These are phyloP conservation scores for Epicampocera succincta DNA, from an alignment of 2,888 invertebrate genomes.

Conservation along the genomic window DNA sequence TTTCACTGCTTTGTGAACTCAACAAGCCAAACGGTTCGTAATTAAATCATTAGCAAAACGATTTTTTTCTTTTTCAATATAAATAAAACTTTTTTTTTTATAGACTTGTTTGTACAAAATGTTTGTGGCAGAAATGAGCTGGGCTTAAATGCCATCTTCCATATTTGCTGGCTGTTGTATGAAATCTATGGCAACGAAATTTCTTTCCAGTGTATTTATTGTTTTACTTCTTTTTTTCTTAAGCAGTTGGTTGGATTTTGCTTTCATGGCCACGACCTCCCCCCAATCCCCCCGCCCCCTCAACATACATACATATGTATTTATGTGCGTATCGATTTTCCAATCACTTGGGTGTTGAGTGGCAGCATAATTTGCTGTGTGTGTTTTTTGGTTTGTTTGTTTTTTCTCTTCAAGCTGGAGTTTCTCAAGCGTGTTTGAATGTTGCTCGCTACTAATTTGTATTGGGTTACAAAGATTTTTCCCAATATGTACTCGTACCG, in stretches of 20 bases:
- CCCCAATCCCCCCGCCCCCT: too few relatives aligned
- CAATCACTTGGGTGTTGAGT: conserved; percentile 31
- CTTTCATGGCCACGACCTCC: conserved; percentile 26
- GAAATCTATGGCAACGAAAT: conserved; percentile 63
- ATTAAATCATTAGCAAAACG: conserved; percentile 59
- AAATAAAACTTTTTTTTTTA: conserved; percentile 26
- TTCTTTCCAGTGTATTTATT: conserved; percentile 38
- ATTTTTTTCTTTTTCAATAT: conserved; percentile 1
- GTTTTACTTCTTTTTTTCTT: conserved; percentile 20
- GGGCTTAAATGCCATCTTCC: conserved; percentile 57
- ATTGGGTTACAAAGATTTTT: conserved; percentile 31
- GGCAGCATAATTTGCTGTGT: conserved; percentile 11
- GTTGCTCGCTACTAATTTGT: conserved; percentile 30
- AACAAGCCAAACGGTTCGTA: conserved; percentile 52
- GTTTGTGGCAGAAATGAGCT: conserved; percentile 47
- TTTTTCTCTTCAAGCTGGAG: background rate
- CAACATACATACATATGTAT: background rate
- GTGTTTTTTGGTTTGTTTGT: background rate
- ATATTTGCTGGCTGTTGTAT: conserved; percentile 24
- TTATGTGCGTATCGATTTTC: conserved; percentile 60
- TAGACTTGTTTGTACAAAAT: conserved; percentile 32
- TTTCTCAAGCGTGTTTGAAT: background rate
- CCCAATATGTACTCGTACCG: conserved; percentile 5
- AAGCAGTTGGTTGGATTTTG: conserved; percentile 3
- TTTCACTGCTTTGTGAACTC: conserved; percentile 19